These are phyloP conservation scores for Cantharis flavilabris DNA, from an alignment of 2,888 invertebrate genomes.

Conservation along the genomic window DNA sequence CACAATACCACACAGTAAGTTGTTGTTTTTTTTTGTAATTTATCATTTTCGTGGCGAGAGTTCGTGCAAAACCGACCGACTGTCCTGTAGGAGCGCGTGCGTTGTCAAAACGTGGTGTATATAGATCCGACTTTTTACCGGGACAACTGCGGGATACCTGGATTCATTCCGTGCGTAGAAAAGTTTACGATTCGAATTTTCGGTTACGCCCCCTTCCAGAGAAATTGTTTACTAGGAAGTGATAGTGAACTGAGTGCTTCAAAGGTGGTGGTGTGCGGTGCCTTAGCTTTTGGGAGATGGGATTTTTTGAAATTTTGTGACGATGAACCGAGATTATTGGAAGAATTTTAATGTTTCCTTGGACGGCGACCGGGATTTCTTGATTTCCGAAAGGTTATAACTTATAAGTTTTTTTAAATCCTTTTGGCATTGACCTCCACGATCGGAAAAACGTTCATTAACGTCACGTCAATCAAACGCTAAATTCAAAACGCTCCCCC, in stretches of 20 bases:
- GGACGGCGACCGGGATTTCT: neutral
- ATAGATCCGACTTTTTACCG: conserved; percentile 19
- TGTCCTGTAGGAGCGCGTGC: conserved; percentile 22
- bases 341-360: neutral
- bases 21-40: conserved; percentile 1
- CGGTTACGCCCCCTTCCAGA: neutral
- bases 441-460: neutral
- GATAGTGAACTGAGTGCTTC: neutral
- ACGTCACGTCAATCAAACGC: neutral
- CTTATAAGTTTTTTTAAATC: neutral
- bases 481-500: neutral
- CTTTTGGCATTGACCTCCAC: neutral
- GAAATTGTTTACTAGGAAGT: neutral
- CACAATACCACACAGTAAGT: conserved; percentile 72
- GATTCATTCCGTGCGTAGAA: neutral
- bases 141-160: neutral
- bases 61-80: neutral
- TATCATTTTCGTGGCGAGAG: neutral
- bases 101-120: conserved; percentile 7
- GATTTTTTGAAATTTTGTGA: neutral
- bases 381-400: neutral
- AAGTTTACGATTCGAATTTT: neutral
- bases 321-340: neutral
- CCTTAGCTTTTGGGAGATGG: neutral
- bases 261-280: neutral